phyloP scores from a whole-genome alignment of 2,888 invertebrate species.

The Melanargia galathea region DNA sequence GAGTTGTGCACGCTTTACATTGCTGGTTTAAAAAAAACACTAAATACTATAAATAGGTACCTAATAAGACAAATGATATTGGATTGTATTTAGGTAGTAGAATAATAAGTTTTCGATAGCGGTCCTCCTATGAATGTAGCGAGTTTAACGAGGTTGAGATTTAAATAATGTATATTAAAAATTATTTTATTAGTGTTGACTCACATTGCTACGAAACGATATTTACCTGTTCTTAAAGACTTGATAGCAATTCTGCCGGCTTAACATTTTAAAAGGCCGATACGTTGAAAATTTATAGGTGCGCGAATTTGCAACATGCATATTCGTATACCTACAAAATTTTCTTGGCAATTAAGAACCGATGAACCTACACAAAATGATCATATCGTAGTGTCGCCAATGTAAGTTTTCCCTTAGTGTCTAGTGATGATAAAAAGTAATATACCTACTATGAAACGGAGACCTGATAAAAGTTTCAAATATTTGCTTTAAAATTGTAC shows the following conservation, averaged over 20 bases:
- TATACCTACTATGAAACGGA: constrained; percentile 42
- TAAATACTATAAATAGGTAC: too few species aligned
- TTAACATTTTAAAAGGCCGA: neutral
- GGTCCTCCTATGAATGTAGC: neutral
- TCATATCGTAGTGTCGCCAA: constrained; percentile 2
- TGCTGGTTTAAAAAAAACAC: too few species aligned
- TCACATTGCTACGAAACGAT: neutral
- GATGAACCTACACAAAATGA: neutral
- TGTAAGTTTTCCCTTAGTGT: neutral
- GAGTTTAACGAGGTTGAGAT: constrained; percentile 7
- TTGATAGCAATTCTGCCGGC: neutral
- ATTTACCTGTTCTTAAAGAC: neutral
- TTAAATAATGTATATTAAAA: constrained; percentile 1
- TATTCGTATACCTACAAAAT: too few species aligned
- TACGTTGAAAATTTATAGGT: too few species aligned
- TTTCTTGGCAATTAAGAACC: neutral
- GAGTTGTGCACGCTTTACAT: too few species aligned
- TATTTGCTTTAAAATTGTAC: constrained; percentile 71
- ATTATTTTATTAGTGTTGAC: neutral
- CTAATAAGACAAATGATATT: too few species aligned
- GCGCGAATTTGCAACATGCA: too few species aligned
- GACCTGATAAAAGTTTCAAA: constrained; percentile 68
- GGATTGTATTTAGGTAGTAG: too few species aligned
- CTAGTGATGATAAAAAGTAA: constrained; percentile 27
- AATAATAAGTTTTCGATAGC: too few species aligned